These are phyloP conservation scores for Pristiophorus japonicus DNA, from an alignment of 2,113 vertebrate species.

Conservation along the genomic window DNA sequence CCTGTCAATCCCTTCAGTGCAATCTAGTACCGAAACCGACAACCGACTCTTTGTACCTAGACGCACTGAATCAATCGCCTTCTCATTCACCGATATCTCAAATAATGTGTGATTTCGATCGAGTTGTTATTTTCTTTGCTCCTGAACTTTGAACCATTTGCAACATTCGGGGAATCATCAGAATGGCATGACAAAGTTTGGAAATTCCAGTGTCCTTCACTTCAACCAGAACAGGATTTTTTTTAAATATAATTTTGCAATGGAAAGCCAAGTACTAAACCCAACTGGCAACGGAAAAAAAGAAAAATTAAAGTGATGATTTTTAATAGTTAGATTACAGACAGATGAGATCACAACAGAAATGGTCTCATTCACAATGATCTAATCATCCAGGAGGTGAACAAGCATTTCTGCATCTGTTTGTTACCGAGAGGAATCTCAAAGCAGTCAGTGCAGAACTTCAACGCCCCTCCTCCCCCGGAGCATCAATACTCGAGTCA, in stretches of 20 bases:
- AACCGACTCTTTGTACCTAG: neutral
- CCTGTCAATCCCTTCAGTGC: too few species aligned
- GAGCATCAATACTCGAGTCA: neutral
- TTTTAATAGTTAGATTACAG: conserved; percentile 5
- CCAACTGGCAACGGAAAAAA: neutral
- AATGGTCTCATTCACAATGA: conserved; percentile 12
- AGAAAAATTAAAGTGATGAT: neutral
- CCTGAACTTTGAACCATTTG: neutral
- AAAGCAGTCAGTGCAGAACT: neutral
- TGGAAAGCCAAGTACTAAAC: neutral
- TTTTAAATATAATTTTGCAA: neutral
- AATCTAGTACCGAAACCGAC: neutral
- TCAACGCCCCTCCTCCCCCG: neutral
- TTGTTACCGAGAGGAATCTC: neutral
- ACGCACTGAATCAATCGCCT: neutral
- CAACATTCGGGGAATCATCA: neutral
- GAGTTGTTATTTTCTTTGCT: neutral
- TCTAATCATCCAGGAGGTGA: neutral
- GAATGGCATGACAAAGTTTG: neutral
- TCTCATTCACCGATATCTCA: neutral
- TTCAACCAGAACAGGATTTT: conserved; percentile 11
- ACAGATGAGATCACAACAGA: conserved; percentile 17
- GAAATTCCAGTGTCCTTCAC: neutral
- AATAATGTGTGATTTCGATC: neutral
- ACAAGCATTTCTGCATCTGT: conserved; percentile 1